Evolutionary conservation across 2,113 vertebrate species (phyloP).

Genomic region (Hydrolagus affinis): DNA sequence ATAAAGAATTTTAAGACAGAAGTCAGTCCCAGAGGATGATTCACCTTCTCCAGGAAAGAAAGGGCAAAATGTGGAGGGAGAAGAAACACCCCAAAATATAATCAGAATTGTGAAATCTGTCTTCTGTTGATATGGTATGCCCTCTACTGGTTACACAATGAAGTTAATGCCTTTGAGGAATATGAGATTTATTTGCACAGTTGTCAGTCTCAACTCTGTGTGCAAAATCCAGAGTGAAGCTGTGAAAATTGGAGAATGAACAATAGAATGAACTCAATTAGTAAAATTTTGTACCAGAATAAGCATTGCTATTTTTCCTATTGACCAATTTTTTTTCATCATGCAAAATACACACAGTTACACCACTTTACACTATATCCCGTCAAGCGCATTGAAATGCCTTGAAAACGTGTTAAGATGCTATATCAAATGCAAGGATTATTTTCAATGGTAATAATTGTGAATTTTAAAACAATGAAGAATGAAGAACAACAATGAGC

Average conservation of each 20-base stretch:
- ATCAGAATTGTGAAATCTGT: neutral
- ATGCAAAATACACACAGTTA: neutral
- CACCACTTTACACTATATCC: neutral
- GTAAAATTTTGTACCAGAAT: neutral
- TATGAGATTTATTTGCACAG: neutral
- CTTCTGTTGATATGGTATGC: neutral
- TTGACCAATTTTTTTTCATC: neutral
- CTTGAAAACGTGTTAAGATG: too few relatives aligned
- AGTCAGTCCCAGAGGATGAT: too few relatives aligned
- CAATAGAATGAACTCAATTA: neutral
- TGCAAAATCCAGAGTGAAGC: neutral
- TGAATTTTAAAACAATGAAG: too few relatives aligned
- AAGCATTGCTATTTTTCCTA: neutral
- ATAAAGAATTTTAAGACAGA: too few relatives aligned
- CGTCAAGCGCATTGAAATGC: too few relatives aligned
- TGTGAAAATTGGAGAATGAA: neutral
- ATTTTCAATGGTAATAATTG: too few relatives aligned
- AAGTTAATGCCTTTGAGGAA: neutral
- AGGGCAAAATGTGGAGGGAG: too few relatives aligned
- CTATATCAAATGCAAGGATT: too few relatives aligned
- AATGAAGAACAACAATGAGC: too few relatives aligned
- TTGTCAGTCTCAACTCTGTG: too few relatives aligned
- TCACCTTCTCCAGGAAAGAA: too few relatives aligned
- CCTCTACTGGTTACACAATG: slow-evolving; percentile 3
- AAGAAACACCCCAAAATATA: too few relatives aligned